Percentiles rank a stretch among this genome's conserved stretches.
phyloP scores from a whole-genome alignment of 2,888 invertebrate genomes.

The Hyposoter didymator region DNA sequence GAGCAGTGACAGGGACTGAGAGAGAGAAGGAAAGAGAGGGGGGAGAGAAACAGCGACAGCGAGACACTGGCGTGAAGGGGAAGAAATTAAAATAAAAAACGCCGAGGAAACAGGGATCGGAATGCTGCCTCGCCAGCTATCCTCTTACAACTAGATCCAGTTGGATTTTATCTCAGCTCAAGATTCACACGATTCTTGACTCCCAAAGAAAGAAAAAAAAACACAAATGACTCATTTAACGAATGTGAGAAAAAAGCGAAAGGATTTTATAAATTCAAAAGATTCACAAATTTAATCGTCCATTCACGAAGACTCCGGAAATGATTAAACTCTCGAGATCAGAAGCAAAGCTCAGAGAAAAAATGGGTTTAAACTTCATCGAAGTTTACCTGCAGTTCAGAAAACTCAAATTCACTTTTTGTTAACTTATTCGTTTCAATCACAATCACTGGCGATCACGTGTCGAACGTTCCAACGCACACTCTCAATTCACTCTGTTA shows the following conservation, averaged over 20 bases:
- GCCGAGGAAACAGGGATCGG: slow-evolving; percentile 21
- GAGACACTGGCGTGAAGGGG: neutral
- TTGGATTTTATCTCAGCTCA: slow-evolving; percentile 9
- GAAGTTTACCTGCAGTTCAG: neutral
- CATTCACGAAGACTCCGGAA: neutral
- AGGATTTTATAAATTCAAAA: neutral
- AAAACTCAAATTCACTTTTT: neutral
- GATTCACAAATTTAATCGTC: neutral
- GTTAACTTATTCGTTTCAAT: neutral
- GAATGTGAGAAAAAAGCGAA: neutral
- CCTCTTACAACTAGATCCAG: slow-evolving; percentile 20
- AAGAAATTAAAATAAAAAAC: slow-evolving; percentile 8
- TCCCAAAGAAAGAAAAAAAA: neutral
- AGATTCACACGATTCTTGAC: slow-evolving; percentile 34
- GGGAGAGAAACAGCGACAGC: neutral
- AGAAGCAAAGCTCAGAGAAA: neutral
- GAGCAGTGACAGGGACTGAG: neutral
- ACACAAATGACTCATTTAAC: neutral
- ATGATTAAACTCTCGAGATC: neutral
- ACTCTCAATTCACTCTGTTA: slow-evolving; percentile 10
- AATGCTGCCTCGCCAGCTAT: slow-evolving; percentile 22
- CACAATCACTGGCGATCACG: slow-evolving; percentile 21
- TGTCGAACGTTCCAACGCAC: slow-evolving; percentile 14
- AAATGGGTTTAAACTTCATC: neutral
- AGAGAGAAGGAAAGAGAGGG: neutral